Evolutionary conservation across 1,140 invertebrate genomes (phyloP), one percentile per base, ranked within the genome.

Genomic region (Teleopsis dalmanni): DNA sequence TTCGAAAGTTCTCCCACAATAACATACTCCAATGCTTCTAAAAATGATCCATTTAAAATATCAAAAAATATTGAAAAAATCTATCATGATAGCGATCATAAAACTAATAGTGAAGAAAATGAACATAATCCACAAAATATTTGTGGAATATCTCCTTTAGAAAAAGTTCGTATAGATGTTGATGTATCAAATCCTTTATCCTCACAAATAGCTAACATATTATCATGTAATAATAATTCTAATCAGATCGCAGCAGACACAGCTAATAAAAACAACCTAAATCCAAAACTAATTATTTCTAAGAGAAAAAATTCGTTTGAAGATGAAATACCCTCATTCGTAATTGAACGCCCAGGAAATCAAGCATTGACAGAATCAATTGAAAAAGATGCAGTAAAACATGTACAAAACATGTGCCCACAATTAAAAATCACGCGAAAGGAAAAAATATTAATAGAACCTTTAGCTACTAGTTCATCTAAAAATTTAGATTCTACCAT

Each of bases 251-350:
- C 47, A 34, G 14, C 31, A 23, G 23, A 18, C 26, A 38, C 35
- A 11, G 14, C 11, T 14, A 18, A 8, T 25, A 47, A 36, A 14
- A 9, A 8, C 29, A 16, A 40, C 37, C 37, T 11, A 40, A 3
- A 19, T n/a, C n/a, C n/a, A n/a, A n/a, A n/a, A n/a, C n/a, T n/a
- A 35, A 16, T 9, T 14, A 14, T 18, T 13, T 26, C 35, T 25
- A 45, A 50, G 29, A 29, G 52, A 26, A 50, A 50, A 36, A 22
- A 25, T 3, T 46, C 43, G 11, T n/a, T 54, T n/a, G 52, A 54
- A 34, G 52, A 54, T 21, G 38, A 50, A 16, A 50, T 53, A 21
- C 48, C 51, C 22, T 50, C 51, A 14, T 53, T 49, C 31, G 29
- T 53, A 49, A 49, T 53, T 19, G 42, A 53, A 22, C 22, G 51